These are phyloP conservation scores for Melangyna quadrimaculata DNA, from an alignment of 2,888 invertebrate species.

Conservation along the genomic window DNA sequence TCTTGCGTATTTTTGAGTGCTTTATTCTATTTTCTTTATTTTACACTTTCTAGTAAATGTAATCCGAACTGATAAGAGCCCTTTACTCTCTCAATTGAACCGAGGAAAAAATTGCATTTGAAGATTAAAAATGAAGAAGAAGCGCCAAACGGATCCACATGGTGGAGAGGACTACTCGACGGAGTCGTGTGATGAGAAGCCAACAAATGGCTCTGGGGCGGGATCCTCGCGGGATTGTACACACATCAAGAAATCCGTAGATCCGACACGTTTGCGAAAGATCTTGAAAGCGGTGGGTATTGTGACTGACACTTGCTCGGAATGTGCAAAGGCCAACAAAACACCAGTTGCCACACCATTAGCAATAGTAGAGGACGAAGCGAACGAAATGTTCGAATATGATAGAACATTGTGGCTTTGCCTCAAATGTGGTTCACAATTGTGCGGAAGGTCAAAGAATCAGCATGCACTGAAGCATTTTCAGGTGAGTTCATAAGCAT, in stretches of 20 bases:
- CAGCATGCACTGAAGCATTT: conserved; percentile 89
- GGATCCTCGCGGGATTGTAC: conserved; percentile 82
- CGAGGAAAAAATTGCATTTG: conserved; percentile 31
- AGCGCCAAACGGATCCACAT: conserved; percentile 86
- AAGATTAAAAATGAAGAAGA: conserved; percentile 84
- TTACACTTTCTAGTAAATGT: conserved; percentile 51
- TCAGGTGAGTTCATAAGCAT: conserved; percentile 78
- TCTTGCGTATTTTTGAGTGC: background rate
- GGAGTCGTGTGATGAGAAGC: conserved; percentile 87
- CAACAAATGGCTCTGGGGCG: conserved; percentile 77
- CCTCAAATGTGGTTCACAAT: conserved; percentile 89
- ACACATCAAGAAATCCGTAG: conserved; percentile 87
- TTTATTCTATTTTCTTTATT: background rate
- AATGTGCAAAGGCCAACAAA: conserved; percentile 83
- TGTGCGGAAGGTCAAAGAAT: conserved; percentile 86
- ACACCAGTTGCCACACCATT: conserved; percentile 80
- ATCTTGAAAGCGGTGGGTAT: conserved; percentile 82
- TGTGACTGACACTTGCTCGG: conserved; percentile 82
- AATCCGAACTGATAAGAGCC: conserved; percentile 54
- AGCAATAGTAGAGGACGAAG: conserved; percentile 70
- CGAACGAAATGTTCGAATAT: conserved; percentile 79
- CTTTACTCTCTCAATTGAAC: conserved; percentile 1
- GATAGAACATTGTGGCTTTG: conserved; percentile 88
- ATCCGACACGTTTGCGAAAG: conserved; percentile 84
- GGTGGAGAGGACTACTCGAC: conserved; percentile 86